Percentiles rank a stretch among this genome's conserved stretches.
Evolutionary conservation across 2,113 vertebrate species (phyloP).

Genomic region (Sciurus niger): DNA sequence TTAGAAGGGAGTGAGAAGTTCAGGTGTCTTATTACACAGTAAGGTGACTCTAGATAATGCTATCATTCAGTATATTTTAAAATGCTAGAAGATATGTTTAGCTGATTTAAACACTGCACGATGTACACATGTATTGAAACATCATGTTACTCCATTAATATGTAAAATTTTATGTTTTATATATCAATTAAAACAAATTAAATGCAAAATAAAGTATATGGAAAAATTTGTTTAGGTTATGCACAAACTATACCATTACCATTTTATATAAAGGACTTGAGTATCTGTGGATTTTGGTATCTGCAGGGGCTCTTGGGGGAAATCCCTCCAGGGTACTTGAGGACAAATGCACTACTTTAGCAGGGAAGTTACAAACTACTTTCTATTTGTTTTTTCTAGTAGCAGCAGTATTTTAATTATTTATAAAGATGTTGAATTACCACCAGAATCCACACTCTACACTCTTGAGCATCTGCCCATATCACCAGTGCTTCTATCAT

Average conservation of each 20-base stretch:
- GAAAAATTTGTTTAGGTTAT: background rate
- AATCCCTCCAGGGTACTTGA: background rate
- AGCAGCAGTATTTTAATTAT: background rate
- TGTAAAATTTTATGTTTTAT: too few relatives aligned
- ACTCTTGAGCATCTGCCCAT: background rate
- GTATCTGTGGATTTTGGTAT: background rate
- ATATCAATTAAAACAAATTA: background rate
- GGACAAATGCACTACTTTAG: background rate
- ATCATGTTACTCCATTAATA: background rate
- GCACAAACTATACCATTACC: background rate
- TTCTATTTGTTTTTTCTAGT: background rate
- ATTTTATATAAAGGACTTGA: background rate
- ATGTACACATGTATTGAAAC: background rate
- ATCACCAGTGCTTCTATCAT: background rate
- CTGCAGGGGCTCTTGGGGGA: background rate
- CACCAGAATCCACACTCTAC: background rate
- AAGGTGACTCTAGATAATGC: background rate
- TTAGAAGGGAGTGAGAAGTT: background rate
- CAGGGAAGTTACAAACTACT: background rate
- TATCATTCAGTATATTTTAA: background rate
- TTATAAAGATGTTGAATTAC: background rate
- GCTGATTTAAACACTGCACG: background rate
- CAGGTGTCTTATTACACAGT: background rate
- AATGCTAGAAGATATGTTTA: background rate
- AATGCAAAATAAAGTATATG: background rate